A percentile compares a stretch with the other conserved stretches of the same genome.
These are phyloP conservation scores for Carettochelys insculpta DNA, from an alignment of 2,113 vertebrate genomes.

Conservation along the genomic window DNA sequence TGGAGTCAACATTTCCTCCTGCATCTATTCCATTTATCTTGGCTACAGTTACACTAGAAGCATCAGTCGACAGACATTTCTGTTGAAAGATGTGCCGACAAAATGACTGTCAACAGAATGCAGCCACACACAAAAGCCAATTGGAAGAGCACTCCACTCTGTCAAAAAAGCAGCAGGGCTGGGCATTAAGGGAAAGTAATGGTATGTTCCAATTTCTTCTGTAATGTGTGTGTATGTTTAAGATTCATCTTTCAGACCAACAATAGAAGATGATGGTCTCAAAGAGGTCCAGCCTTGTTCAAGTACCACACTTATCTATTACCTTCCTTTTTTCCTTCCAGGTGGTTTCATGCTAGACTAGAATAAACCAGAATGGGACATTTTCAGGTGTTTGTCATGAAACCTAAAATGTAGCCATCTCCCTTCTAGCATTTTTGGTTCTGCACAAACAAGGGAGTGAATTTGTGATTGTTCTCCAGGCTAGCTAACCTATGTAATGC, in stretches of 20 bases:
- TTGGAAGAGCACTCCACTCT: no score
- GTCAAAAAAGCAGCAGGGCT: no score
- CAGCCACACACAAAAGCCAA: no score
- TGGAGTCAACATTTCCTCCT: accelerated
- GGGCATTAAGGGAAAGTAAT: not conserved
- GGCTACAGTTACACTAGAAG: no score
- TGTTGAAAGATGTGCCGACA: no score
- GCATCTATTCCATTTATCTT: constrained; percentile 13
- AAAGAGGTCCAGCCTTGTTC: not conserved
- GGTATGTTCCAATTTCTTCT: not conserved
- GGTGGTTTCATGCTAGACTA: not conserved
- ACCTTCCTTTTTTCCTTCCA: not conserved
- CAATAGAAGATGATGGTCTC: not conserved
- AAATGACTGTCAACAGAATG: no score
- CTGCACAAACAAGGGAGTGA: not conserved
- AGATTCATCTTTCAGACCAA: not conserved
- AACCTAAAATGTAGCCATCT: not conserved
- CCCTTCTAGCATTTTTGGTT: not conserved
- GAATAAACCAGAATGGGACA: not conserved
- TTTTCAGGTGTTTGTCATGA: not conserved
- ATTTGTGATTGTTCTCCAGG: not conserved
- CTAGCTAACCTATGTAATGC: not conserved
- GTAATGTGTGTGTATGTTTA: not conserved
- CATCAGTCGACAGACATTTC: no score
- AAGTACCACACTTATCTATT: not conserved